Percentiles rank a stretch among this genome's conserved stretches.
These are phyloP conservation scores for Schrankia costaestrigalis DNA, from an alignment of 2,888 invertebrate genomes.

Conservation along the genomic window DNA sequence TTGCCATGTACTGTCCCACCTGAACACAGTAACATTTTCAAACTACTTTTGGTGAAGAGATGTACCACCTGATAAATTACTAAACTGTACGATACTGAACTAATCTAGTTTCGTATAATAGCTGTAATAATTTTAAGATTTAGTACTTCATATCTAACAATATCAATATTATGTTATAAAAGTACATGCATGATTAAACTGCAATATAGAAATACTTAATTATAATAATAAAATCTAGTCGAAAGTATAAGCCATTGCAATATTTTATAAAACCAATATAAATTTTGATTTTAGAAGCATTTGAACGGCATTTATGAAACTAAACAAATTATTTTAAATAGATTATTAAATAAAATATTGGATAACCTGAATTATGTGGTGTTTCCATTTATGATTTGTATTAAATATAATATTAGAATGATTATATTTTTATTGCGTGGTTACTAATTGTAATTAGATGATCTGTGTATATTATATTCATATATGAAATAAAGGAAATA, in stretches of 20 bases:
- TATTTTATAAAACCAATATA: conserved; percentile 58
- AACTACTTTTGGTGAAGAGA: no score
- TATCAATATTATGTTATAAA: conserved; percentile 5
- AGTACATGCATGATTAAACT: conserved; percentile 33
- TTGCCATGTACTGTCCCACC: no score
- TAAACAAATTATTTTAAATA: conserved; percentile 30
- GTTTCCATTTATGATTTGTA: conserved; percentile 31
- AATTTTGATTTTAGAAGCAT: conserved; percentile 41
- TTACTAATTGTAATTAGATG: conserved; percentile 56
- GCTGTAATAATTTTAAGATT: conserved; percentile 21
- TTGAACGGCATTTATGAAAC: conserved; percentile 51
- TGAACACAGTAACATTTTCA: no score
- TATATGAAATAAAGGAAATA: conserved; percentile 56
- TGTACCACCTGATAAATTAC: no score
- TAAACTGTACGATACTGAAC: no score
- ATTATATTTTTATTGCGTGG: conserved; percentile 46
- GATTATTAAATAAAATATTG: neutral
- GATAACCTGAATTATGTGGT: neutral
- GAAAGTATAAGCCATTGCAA: conserved; percentile 79
- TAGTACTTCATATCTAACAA: conserved; percentile 18
- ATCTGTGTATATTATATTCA: conserved; percentile 51
- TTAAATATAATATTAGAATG: conserved; percentile 26
- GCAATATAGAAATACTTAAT: conserved; percentile 67
- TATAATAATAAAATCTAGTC: conserved; percentile 77
- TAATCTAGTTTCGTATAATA: no score